Percentiles rank a stretch among this genome's conserved stretches.
Evolutionary conservation across 2,888 invertebrate species (phyloP).

Genomic region (Craniophora ligustri): DNA sequence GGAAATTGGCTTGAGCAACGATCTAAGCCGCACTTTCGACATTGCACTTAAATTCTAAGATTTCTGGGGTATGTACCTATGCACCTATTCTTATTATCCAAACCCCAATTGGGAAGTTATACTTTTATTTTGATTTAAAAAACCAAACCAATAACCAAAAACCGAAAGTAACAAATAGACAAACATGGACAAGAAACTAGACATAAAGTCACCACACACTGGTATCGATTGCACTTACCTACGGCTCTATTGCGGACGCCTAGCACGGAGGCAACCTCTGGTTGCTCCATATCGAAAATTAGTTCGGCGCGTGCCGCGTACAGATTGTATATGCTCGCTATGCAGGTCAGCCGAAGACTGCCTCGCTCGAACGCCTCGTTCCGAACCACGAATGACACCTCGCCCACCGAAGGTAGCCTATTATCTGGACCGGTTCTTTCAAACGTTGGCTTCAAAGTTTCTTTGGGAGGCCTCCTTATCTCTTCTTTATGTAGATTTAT

Average conservation of each 20-base stretch:
- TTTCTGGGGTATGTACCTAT: constrained; percentile 1
- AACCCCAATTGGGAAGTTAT: too few species aligned
- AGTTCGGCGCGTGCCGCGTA: constrained; percentile 90
- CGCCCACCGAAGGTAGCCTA: constrained; percentile 79
- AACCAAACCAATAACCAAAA: too few species aligned
- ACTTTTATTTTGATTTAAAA: too few species aligned
- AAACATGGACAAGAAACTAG: too few species aligned
- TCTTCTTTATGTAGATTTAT: constrained; percentile 84
- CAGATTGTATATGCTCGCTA: constrained; percentile 91
- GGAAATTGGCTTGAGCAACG: constrained; percentile 20
- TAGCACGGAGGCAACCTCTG: constrained; percentile 92
- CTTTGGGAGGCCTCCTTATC: constrained; percentile 80
- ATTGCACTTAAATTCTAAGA: constrained; percentile 22
- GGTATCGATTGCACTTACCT: constrained; percentile 79
- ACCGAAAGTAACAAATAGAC: too few species aligned
- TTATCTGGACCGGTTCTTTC: constrained; percentile 82
- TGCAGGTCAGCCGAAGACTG: constrained; percentile 90
- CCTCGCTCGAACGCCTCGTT: constrained; percentile 90
- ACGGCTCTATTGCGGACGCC: constrained; percentile 90
- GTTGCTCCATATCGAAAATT: constrained; percentile 92
- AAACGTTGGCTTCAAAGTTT: constrained; percentile 72
- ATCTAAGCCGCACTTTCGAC: constrained; percentile 28
- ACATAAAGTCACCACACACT: constrained; percentile 38
- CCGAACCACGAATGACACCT: constrained; percentile 90
- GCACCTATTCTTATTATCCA: background rate